These are phyloP conservation scores for Drosophila repletoides DNA, from an alignment of 1,140 invertebrate genomes.

Conservation along the genomic window DNA sequence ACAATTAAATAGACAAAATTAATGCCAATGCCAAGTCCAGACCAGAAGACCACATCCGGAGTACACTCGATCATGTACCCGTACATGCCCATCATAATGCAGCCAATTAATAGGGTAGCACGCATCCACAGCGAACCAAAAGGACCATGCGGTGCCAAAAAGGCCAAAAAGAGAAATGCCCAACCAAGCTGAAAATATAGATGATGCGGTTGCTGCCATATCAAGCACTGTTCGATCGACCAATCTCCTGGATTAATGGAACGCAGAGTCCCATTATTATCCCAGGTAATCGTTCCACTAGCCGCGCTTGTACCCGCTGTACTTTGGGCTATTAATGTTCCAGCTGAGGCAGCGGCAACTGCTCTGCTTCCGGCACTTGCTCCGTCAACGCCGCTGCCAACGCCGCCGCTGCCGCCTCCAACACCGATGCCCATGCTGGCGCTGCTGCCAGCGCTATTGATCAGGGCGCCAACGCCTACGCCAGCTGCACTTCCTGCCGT, in stretches of 20 bases:
- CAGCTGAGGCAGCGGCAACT: slow-evolving; percentile 45
- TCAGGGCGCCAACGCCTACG: slow-evolving; percentile 52
- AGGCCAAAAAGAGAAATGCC: slow-evolving; percentile 90
- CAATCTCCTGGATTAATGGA: slow-evolving; percentile 78
- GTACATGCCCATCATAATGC: slow-evolving; percentile 90
- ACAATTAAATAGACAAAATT: slow-evolving; percentile 92
- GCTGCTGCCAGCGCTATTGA: slow-evolving; percentile 60
- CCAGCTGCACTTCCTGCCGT: slow-evolving; percentile 60
- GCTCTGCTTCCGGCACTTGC: slow-evolving; percentile 11
- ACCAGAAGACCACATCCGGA: slow-evolving; percentile 93
- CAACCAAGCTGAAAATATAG: slow-evolving; percentile 93
- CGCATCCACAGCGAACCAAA: slow-evolving; percentile 91
- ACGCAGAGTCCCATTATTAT: slow-evolving; percentile 79
- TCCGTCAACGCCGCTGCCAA: slow-evolving; percentile 8
- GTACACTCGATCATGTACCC: slow-evolving; percentile 93
- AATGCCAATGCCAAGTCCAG: slow-evolving; percentile 90
- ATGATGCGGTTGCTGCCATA: slow-evolving; percentile 86
- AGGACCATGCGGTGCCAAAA: slow-evolving; percentile 90
- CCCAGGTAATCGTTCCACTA: slow-evolving; percentile 75
- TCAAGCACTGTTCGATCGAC: slow-evolving; percentile 84
- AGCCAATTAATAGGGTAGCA: slow-evolving; percentile 89
- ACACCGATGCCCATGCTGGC: slow-evolving; percentile 50
- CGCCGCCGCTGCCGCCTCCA: slow-evolving; percentile 8
- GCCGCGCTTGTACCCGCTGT: slow-evolving; percentile 64
- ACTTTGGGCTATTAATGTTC: slow-evolving; percentile 61